Evolutionary conservation across 2,888 invertebrate genomes (phyloP).

Genomic region (Euphydryas editha): DNA sequence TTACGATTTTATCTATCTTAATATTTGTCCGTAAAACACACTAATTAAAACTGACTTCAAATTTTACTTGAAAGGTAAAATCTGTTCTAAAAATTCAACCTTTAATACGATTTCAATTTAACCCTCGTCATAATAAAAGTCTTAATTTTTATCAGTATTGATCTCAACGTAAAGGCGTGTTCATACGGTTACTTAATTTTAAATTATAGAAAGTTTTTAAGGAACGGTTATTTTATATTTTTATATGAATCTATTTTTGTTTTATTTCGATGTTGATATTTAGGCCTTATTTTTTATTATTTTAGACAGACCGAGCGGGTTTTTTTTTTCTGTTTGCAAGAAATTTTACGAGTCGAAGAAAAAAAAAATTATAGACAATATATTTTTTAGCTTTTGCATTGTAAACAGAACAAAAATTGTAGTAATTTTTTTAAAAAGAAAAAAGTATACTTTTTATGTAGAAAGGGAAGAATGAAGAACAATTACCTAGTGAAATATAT

Average conservation of each 20-base stretch:
- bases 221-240: not conserved
- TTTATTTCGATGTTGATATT: not conserved
- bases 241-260: not conserved
- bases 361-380: too few relatives aligned
- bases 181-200: constrained; percentile 2
- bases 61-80: constrained; percentile 41
- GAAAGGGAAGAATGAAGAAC: too few relatives aligned
- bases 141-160: constrained; percentile 47
- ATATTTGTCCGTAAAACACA: constrained; percentile 6
- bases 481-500: too few relatives aligned
- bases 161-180: constrained; percentile 30
- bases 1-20: not conserved
- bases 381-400: too few relatives aligned
- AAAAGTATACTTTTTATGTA: too few relatives aligned
- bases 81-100: constrained; percentile 47
- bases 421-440: too few relatives aligned
- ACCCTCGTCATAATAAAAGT: constrained; percentile 71
- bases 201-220: not conserved
- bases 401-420: too few relatives aligned
- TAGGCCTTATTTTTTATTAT: too few relatives aligned
- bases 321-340: too few relatives aligned
- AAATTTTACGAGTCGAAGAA: too few relatives aligned
- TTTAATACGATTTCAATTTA: constrained; percentile 54
- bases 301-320: too few relatives aligned
- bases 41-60: constrained; percentile 36